phyloP scores from a whole-genome alignment of 2,113 vertebrate species.

The Chaetops frenatus region DNA sequence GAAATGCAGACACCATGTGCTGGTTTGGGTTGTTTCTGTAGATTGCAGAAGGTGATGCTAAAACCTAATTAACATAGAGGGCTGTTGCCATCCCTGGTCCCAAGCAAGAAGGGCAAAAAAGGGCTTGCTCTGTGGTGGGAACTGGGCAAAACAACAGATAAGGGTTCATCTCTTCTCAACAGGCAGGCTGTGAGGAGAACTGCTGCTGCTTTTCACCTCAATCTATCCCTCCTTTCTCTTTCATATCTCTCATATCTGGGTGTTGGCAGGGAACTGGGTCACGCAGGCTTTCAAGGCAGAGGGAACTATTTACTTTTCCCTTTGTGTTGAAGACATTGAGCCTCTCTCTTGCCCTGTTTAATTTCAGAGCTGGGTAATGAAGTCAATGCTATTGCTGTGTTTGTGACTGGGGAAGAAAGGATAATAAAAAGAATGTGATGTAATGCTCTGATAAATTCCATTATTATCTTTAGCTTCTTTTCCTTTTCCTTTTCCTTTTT shows the following conservation, averaged over 20 bases:
- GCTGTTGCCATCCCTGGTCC: background rate
- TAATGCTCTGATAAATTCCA: slow-evolving; percentile 41
- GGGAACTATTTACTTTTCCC: background rate
- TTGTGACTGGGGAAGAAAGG: background rate
- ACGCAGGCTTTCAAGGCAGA: background rate
- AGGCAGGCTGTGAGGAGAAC: background rate
- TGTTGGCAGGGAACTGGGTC: slow-evolving; percentile 19
- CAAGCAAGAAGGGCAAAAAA: background rate
- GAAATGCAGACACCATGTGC: background rate
- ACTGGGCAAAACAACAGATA: background rate
- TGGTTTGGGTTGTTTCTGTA: background rate
- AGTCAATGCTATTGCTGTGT: background rate
- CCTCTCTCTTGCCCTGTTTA: slow-evolving; percentile 15
- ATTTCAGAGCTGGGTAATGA: slow-evolving; percentile 35
- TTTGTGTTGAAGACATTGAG: background rate
- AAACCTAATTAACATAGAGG: background rate
- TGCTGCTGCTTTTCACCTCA: background rate
- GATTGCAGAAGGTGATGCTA: background rate
- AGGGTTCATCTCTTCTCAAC: background rate
- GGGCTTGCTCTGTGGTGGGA: background rate
- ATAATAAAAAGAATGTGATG: background rate
- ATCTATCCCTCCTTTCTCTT: background rate
- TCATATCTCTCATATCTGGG: background rate
- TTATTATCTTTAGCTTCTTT: background rate
- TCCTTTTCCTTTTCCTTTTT: slow-evolving; percentile 10